A percentile compares a stretch with the other conserved stretches of the same genome.
phyloP scores from a whole-genome alignment of 2,888 invertebrate genomes.

The Hirtodrosophila duncani region DNA sequence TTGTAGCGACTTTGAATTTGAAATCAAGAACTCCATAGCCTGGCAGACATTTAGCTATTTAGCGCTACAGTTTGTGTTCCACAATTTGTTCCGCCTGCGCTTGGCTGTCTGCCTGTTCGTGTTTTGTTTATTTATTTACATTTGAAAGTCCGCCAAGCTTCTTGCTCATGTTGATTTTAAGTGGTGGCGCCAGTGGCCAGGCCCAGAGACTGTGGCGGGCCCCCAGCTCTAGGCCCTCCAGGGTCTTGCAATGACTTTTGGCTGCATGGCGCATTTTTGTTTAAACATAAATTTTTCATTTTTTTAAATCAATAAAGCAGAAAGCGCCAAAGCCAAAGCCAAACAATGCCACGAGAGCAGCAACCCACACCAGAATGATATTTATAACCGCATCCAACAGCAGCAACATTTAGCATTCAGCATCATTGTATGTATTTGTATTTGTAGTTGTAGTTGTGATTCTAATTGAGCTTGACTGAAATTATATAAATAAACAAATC shows the following conservation, averaged over 20 bases:
- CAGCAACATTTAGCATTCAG: not conserved
- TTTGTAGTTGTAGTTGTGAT: slow-evolving; percentile 18
- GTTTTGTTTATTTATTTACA: slow-evolving; percentile 65
- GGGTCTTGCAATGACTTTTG: slow-evolving; percentile 34
- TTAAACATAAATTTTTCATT: slow-evolving; percentile 73
- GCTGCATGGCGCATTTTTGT: slow-evolving; percentile 58
- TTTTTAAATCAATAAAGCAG: slow-evolving; percentile 69
- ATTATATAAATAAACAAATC: slow-evolving; percentile 66
- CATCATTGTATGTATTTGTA: slow-evolving; percentile 20
- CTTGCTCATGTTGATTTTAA: slow-evolving; percentile 67
- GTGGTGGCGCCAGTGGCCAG: slow-evolving; percentile 67
- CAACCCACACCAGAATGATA: slow-evolving; percentile 35
- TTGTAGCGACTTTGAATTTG: no score
- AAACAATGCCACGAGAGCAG: slow-evolving; percentile 65
- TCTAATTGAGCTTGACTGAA: slow-evolving; percentile 71
- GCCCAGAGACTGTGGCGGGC: no score
- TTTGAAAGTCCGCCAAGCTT: slow-evolving; percentile 56
- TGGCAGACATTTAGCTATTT: not conserved
- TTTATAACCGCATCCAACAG: slow-evolving; percentile 39
- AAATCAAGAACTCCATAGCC: no score
- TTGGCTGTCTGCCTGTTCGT: slow-evolving; percentile 25
- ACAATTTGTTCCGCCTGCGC: slow-evolving; percentile 42
- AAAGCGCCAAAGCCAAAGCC: slow-evolving; percentile 48
- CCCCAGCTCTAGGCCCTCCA: no score
- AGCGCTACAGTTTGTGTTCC: slow-evolving; percentile 44